phyloP scores from a whole-genome alignment of 2,113 vertebrate genomes.

The Gopherus evgoodei region DNA sequence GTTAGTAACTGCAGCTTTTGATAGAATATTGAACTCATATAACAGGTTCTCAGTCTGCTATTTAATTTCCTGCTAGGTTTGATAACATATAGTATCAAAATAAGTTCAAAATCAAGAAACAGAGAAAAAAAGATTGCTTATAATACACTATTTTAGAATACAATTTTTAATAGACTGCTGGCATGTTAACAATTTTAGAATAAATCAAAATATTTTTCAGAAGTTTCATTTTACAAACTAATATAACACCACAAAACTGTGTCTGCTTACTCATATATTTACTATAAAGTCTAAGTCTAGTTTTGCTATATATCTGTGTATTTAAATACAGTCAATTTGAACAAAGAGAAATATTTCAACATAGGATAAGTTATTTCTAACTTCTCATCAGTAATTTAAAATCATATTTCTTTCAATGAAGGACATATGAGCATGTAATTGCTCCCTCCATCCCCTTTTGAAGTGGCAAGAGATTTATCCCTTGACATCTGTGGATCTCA shows the following conservation, averaged over 20 bases:
- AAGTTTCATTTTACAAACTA: slow-evolving; percentile 2
- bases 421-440: neutral
- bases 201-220: neutral
- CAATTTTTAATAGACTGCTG: neutral
- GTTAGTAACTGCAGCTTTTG: neutral
- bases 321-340: neutral
- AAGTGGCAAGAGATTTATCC: neutral
- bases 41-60: neutral
- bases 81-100: neutral
- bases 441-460: neutral
- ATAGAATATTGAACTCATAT: neutral
- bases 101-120: neutral
- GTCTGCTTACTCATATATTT: neutral
- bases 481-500: neutral
- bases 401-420: neutral
- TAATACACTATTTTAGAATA: rapidly evolving
- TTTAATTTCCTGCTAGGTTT: neutral
- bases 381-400: neutral
- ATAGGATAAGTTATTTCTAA: neutral
- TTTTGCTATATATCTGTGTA: neutral
- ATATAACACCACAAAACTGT: neutral
- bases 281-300: neutral
- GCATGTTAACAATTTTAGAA: neutral
- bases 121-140: neutral
- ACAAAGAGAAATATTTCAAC: neutral